Base-by-base conservation (phyloP, 2,797 vertebrate genomes). In the Lithobates sylvaticus region DNA sequence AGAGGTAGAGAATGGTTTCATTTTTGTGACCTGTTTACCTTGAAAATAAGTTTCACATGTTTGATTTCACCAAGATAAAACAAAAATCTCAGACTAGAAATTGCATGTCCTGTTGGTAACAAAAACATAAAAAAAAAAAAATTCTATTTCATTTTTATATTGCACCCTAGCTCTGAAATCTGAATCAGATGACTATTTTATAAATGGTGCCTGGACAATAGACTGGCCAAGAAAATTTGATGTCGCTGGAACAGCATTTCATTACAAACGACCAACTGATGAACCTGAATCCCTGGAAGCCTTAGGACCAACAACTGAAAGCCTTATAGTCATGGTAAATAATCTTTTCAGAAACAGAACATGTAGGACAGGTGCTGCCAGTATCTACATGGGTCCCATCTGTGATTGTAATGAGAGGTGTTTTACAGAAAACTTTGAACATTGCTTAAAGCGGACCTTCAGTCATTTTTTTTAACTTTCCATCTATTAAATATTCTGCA, bases 201-300 rank as follows among this genome's bases (percentile, higher is more conserved):
- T 99, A 93, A 99, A 99, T 82, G 98, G 98, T 84, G 98, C 98
- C 32, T 99, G 98, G 98, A 99, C 98, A 92, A 99, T 99, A 88
- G 98, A 99, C 93, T 99, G 98, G 98, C 98, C 98, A 85, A 94
- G 98, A 90, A 99, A 99, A 93, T 99, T 99, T 90, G 97, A 99
- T 93, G 96, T 99, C 34, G 96, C 97, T 65, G 97, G 97, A 71
- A 99, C 98, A 67, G 95, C 97, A 76, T 99, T 99, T 92, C 95
- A 98, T 93, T 99, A 99, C 93, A 97, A 95, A 94, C 97, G 98
- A 80, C 97, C 97, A 50, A 89, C 97, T 0, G 97, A 99, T 84
- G 97, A 98, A 75, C 97, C 97, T 1, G 98, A 99, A 91, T 98
- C 97, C 69, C 90, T 99, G 82, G 97, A 98, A 94, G 97, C 97